These are phyloP conservation scores for Antigone vipio DNA, from an alignment of 2,113 vertebrate genomes.

Conservation along the genomic window DNA sequence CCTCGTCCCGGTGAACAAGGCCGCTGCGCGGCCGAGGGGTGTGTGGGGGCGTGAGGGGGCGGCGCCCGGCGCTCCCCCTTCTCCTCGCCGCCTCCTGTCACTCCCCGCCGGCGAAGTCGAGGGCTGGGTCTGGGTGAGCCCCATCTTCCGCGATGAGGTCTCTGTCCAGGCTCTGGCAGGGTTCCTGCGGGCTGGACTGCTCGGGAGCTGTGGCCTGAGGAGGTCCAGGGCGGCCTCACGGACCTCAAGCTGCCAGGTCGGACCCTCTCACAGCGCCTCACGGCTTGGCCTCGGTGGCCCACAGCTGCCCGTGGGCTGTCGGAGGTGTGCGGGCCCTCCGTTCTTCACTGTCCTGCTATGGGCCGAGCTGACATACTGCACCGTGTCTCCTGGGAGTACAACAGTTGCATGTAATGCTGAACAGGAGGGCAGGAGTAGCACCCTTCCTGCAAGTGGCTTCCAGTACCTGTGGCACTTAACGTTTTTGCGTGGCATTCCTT, in stretches of 20 bases:
- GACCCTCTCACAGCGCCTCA: background rate
- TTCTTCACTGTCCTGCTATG: fast-evolving
- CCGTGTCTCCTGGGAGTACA: background rate
- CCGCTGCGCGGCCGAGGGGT: background rate
- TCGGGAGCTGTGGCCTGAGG: background rate
- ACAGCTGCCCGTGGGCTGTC: background rate
- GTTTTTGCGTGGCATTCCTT: background rate
- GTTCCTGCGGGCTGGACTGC: background rate
- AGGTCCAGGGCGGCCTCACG: no score
- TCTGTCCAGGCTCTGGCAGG: background rate
- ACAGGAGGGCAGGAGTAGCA: background rate
- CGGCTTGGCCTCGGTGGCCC: background rate
- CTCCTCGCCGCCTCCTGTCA: background rate
- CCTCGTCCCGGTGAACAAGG: background rate
- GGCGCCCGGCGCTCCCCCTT: background rate
- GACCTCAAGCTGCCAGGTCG: background rate
- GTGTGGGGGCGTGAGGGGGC: background rate
- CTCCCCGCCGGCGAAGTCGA: background rate
- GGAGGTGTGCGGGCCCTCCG: background rate
- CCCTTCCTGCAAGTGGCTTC: background rate
- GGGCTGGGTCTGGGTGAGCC: background rate
- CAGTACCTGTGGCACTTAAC: background rate
- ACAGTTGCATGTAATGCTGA: background rate
- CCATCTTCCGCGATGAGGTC: fast-evolving
- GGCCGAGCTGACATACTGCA: background rate